These are phyloP conservation scores for Myrmecobius fasciatus DNA, from an alignment of 2,113 vertebrate genomes.

Conservation along the genomic window DNA sequence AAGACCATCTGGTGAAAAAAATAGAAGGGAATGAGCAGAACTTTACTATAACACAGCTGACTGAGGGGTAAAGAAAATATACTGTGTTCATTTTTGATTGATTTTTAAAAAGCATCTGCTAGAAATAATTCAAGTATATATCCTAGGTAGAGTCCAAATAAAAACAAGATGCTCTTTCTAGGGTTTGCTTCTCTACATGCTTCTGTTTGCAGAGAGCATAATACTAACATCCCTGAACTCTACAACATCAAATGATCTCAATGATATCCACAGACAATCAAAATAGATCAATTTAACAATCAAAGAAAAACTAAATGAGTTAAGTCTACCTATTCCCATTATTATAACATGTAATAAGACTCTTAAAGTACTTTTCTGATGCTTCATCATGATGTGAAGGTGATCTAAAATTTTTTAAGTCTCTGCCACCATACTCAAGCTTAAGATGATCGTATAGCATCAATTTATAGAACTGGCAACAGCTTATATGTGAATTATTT, in stretches of 20 bases:
- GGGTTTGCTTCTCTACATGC: not conserved
- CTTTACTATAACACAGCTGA: not conserved
- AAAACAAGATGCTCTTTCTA: not conserved
- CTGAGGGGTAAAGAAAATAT: not conserved
- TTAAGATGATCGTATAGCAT: not conserved
- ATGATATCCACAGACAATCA: not conserved
- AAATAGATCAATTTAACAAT: not conserved
- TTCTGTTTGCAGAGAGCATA: not conserved
- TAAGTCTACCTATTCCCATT: not conserved
- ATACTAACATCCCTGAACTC: not conserved
- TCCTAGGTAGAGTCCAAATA: not conserved
- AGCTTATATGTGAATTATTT: not conserved
- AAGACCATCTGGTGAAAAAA: not conserved
- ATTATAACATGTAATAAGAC: not conserved
- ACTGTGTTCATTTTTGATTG: not conserved
- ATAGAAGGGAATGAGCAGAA: not conserved
- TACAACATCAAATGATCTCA: not conserved
- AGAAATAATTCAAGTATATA: not conserved
- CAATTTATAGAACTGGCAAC: not conserved
- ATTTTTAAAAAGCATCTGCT: not conserved
- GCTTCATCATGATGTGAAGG: not conserved
- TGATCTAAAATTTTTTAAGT: not conserved
- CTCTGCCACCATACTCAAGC: not conserved
- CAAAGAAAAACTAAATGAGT: not conserved
- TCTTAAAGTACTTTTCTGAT: not conserved